Base-by-base conservation (phyloP, 1,140 invertebrate species). In the Meloidogyne exigua region DNA sequence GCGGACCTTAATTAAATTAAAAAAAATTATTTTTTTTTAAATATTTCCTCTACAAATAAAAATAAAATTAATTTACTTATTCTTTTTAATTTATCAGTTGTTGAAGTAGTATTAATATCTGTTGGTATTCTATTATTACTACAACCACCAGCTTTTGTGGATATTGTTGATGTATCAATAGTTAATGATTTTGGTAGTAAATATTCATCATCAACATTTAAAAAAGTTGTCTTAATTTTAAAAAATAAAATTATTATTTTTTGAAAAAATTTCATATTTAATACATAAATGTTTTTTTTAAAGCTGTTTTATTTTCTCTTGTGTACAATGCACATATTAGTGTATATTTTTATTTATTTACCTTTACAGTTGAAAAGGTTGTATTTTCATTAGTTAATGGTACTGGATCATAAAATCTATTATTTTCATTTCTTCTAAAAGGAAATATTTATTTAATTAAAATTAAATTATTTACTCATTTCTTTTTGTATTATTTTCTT, bases 141-240 rank as follows among this genome's bases (percentile, higher is more conserved):
- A 5, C n/a, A n/a, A n/a, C n/a, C n/a, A n/a, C 49, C 49, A 15
- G 49, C n/a, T n/a, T 49, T 23, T 15, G 69, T 57, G 1, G 69
- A 32, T 18, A 64, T 15, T 64, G 72, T 26, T 10, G 72, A 73
- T 25, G 25, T 57, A 32, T 44, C 44, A 36, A 62, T 73, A 13
- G 44, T 73, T 42, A 78, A 36, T 28, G 75, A 77, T 32, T 67
- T 76, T 26, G 76, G 76, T 28, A 78, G 65, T 32, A 78, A 78
- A 77, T 78, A 78, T 28, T 78, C 76, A 49, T 64, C 62, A 12
- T 74, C 68, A 18, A 28, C 26, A 44, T 32, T 36, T n/a, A 25
- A 23, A 32, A 44, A 42, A 23, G 21, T 42, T 32, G 28, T 32
- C 28, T 32, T 32, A 32, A 32, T 32, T 32, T 32, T n/a, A n/a